Evolutionary conservation across 2,113 vertebrate species (phyloP).

Genomic region (Cavia porcellus): DNA sequence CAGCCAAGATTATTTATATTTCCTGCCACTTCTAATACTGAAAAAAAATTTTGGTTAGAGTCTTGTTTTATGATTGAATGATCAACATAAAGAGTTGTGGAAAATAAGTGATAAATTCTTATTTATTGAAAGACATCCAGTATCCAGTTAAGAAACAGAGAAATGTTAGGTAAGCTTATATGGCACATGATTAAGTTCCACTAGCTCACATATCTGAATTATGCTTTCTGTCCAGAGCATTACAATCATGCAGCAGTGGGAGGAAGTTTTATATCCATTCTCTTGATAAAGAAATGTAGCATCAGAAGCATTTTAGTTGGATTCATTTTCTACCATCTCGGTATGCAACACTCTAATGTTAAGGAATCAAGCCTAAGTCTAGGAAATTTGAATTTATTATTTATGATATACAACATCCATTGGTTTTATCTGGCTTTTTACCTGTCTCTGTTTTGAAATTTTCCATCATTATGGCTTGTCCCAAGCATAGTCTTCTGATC

Average conservation of each 20-base stretch:
- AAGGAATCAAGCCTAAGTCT: conserved; percentile 71
- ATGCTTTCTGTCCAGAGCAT: conserved; percentile 67
- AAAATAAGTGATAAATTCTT: conserved; percentile 75
- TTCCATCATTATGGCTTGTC: conserved; percentile 55
- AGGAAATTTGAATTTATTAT: conserved; percentile 70
- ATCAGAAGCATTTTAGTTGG: conserved; percentile 51
- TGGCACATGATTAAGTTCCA: conserved; percentile 76
- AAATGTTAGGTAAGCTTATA: conserved; percentile 70
- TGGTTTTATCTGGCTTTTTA: conserved; percentile 60
- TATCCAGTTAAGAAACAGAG: conserved; percentile 72
- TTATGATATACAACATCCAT: conserved; percentile 70
- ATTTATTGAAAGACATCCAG: conserved; percentile 80
- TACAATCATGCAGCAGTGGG: conserved; percentile 78
- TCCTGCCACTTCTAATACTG: background rate
- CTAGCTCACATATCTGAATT: conserved; percentile 66
- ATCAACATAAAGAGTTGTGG: conserved; percentile 60
- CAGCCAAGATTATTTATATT: background rate
- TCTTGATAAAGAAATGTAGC: conserved; percentile 49
- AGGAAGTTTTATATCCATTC: conserved; percentile 63
- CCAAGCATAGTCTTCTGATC: conserved; percentile 51
- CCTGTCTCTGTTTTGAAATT: conserved; percentile 54
- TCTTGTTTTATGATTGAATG: conserved; percentile 53
- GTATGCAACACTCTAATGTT: conserved; percentile 60
- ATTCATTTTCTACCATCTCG: conserved; percentile 61
- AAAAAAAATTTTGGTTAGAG: conserved; percentile 17